Conservation (phyloP, 2,113 vertebrate genomes). For the Bettongia penicillata region DNA sequence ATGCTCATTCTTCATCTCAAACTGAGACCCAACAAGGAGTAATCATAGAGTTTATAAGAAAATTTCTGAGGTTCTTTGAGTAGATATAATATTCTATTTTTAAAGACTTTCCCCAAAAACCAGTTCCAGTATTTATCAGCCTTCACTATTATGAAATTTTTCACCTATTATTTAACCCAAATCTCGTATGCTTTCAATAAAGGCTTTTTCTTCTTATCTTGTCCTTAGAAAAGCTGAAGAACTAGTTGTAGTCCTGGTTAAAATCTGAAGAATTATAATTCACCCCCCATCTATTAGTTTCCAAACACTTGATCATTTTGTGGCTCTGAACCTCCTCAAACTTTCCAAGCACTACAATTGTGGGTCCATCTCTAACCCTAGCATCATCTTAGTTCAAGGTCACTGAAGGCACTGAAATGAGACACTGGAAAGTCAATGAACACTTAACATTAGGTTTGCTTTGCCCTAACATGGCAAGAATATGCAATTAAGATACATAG, state of each 20-base stretch:
- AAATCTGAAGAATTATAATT: background rate
- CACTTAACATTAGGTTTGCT: background rate
- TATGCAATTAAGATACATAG: too few species aligned
- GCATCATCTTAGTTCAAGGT: background rate
- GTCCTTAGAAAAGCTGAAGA: background rate
- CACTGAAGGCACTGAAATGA: background rate
- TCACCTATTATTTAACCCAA: background rate
- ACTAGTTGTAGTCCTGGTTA: background rate
- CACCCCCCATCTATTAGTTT: background rate
- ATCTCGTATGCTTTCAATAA: background rate
- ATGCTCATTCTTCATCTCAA: background rate
- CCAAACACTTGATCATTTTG: background rate
- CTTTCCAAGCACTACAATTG: background rate
- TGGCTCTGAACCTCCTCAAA: background rate
- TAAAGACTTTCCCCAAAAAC: background rate
- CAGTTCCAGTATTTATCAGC: background rate
- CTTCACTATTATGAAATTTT: background rate
- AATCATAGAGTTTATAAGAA: conserved; percentile 63
- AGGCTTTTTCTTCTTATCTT: background rate
- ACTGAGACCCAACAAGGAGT: conserved; percentile 51
- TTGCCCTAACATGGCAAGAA: too few species aligned
- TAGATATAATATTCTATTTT: background rate
- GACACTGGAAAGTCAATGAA: background rate
- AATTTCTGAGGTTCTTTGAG: conserved; percentile 1
- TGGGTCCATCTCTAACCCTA: background rate